Conservation (phyloP, 2,888 invertebrate species). For the Ptilodon capucinus region DNA sequence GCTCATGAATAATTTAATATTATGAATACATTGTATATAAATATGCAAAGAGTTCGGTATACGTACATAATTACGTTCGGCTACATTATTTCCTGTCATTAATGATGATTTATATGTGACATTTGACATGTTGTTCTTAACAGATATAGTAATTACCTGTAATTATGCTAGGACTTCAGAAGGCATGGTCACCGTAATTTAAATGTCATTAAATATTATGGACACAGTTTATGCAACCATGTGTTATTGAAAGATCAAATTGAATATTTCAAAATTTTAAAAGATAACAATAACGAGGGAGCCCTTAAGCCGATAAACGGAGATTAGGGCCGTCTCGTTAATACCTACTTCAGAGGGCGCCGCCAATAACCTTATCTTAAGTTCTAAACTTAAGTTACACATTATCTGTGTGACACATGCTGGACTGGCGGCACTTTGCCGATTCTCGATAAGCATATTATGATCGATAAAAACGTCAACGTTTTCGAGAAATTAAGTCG, state of each 20-base stretch:
- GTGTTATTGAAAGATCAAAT: constrained; percentile 30
- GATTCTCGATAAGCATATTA: constrained; percentile 38
- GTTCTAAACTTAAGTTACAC: constrained; percentile 45
- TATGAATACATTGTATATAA: not conserved
- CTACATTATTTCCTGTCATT: not conserved
- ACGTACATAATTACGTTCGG: constrained; percentile 5
- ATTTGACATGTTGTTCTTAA: constrained; percentile 22
- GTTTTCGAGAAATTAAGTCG: constrained; percentile 23
- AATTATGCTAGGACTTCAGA: not conserved
- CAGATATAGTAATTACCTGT: constrained; percentile 1
- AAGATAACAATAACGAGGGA: constrained; percentile 32
- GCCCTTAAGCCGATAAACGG: constrained; percentile 30
- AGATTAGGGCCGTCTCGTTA: constrained; percentile 31
- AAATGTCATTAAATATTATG: not conserved
- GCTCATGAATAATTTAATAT: not conserved
- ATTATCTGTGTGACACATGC: constrained; percentile 63
- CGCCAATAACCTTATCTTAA: constrained; percentile 22
- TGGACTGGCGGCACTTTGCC: constrained; percentile 52
- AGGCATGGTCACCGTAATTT: not conserved
- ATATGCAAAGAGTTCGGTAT: constrained; percentile 10
- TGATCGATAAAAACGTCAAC: constrained; percentile 33
- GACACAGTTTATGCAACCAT: constrained; percentile 5
- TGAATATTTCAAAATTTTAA: constrained; percentile 35
- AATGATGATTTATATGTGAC: not conserved
- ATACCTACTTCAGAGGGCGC: constrained; percentile 20